Percentiles rank a stretch among this genome's conserved stretches.
Evolutionary conservation across 2,797 vertebrate genomes (phyloP).

Genomic region (Microctenopoma stevenorrisi): DNA sequence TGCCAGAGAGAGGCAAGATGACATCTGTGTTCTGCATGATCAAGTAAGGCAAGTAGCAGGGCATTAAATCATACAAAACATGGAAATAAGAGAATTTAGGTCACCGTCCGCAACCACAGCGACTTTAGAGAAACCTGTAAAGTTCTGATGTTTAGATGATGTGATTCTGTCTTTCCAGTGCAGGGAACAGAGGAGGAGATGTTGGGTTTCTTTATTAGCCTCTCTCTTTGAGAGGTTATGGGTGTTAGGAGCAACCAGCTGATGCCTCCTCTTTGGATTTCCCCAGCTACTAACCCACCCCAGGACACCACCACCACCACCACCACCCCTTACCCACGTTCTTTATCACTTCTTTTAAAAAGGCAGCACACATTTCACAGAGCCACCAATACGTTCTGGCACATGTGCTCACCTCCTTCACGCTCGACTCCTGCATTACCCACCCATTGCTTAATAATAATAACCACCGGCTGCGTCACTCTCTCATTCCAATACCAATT

Average conservation of each 20-base stretch:
- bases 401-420: not conserved
- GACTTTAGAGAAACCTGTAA: constrained; percentile 67
- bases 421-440: not conserved
- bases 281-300: constrained; percentile 4
- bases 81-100: constrained; percentile 72
- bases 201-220: constrained; percentile 54
- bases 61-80: constrained; percentile 64
- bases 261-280: constrained; percentile 48
- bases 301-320: not conserved
- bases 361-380: constrained; percentile 7
- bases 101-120: constrained; percentile 66
- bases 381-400: not conserved
- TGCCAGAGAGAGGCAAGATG: constrained; percentile 34
- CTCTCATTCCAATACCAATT: not conserved
- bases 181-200: constrained; percentile 38
- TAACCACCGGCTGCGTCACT: not conserved
- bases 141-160: constrained; percentile 73
- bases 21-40: constrained; percentile 50
- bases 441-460: not conserved
- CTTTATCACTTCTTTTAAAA: constrained; percentile 13
- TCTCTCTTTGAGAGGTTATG: constrained; percentile 57
- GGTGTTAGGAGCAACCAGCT: constrained; percentile 73
- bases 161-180: constrained; percentile 59
- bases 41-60: constrained; percentile 28
- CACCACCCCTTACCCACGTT: not conserved